Percentiles rank a stretch among this genome's conserved stretches.
Conservation (phyloP, 2,888 invertebrate species). For the Tribolium freemani region DNA sequence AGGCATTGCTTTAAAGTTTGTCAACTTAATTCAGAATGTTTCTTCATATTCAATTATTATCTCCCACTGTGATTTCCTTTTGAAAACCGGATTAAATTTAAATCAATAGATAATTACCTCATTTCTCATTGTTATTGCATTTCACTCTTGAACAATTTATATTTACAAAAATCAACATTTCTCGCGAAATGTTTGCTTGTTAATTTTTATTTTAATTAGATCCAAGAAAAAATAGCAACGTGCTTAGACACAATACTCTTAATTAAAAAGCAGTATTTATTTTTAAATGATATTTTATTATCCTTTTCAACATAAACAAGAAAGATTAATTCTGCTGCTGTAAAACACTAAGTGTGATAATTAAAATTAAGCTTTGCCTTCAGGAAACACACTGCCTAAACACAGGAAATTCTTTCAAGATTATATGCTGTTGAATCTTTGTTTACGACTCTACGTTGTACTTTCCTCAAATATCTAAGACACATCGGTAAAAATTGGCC, state of each 20-base stretch:
- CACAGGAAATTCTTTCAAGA: constrained; percentile 25
- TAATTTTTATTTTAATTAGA: constrained; percentile 31
- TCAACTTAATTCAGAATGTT: constrained; percentile 40
- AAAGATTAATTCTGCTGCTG: constrained; percentile 32
- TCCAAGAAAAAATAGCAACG: constrained; percentile 8
- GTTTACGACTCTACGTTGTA: constrained; percentile 6
- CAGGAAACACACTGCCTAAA: constrained; percentile 33
- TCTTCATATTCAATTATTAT: constrained; percentile 43
- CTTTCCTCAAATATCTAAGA: background rate
- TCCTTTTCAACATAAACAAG: constrained; percentile 34
- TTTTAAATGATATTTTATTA: constrained; percentile 36
- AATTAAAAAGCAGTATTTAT: constrained; percentile 32
- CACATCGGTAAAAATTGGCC: too few species aligned
- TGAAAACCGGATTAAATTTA: constrained; percentile 25
- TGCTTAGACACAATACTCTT: constrained; percentile 29
- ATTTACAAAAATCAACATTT: constrained; percentile 1
- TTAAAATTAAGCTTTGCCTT: constrained; percentile 45
- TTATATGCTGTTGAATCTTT: constrained; percentile 22
- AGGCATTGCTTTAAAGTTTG: constrained; percentile 37
- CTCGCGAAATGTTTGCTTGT: constrained; percentile 5
- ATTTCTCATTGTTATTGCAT: constrained; percentile 7
- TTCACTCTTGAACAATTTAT: constrained; percentile 9
- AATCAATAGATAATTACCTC: constrained; percentile 38
- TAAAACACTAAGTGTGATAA: constrained; percentile 45
- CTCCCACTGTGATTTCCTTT: constrained; percentile 28